These are phyloP conservation scores for Luffia ferchaultella DNA, from an alignment of 2,888 invertebrate species.

Conservation along the genomic window DNA sequence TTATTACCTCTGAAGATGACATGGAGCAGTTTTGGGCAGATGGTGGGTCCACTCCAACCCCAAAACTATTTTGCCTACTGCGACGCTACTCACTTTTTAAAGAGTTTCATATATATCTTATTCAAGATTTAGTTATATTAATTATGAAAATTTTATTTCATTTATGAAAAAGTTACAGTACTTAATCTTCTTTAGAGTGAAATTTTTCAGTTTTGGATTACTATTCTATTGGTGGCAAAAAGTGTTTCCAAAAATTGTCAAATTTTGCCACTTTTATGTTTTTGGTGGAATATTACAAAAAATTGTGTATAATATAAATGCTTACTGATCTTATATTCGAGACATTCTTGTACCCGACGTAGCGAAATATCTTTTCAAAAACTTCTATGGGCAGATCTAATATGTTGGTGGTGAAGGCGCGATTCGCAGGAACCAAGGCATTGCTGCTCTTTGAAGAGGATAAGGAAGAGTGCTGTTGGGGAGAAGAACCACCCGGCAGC, in stretches of 20 bases:
- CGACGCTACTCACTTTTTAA: too few species aligned
- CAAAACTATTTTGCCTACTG: not conserved
- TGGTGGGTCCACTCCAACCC: not conserved
- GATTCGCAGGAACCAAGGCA: slow-evolving; percentile 27
- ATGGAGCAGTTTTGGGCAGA: not conserved
- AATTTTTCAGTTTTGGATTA: too few species aligned
- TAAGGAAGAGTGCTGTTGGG: slow-evolving; percentile 41
- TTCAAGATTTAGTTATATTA: not conserved
- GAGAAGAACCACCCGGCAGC: slow-evolving; percentile 53
- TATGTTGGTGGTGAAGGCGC: slow-evolving; percentile 37
- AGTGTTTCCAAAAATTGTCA: too few species aligned
- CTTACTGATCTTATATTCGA: slow-evolving; percentile 83
- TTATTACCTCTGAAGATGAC: too few species aligned
- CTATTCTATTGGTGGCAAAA: too few species aligned
- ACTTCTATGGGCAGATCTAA: slow-evolving; percentile 83
- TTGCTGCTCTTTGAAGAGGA: slow-evolving; percentile 18
- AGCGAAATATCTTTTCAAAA: slow-evolving; percentile 79
- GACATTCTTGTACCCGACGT: slow-evolving; percentile 78
- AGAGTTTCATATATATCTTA: slow-evolving; percentile 3
- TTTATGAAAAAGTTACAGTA: too few species aligned
- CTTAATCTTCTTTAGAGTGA: too few species aligned
- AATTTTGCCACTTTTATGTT: too few species aligned
- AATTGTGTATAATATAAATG: too few species aligned
- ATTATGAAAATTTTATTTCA: too few species aligned
- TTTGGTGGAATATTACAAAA: too few species aligned